Conservation (phyloP, 1,140 invertebrate species). For the Bombus cullumanus region DNA sequence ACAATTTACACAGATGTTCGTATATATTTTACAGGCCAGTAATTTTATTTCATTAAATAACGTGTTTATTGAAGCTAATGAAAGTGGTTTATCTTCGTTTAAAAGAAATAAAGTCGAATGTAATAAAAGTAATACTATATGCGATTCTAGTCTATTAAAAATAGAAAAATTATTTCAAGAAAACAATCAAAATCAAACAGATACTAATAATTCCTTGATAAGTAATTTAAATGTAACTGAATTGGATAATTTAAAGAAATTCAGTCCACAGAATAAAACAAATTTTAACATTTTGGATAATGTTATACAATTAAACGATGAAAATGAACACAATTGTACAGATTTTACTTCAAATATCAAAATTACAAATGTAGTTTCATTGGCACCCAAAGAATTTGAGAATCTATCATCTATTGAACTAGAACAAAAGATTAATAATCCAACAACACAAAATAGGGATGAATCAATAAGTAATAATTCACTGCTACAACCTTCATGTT, state of each 20-base stretch:
- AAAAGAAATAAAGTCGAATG: neutral
- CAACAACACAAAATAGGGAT: neutral
- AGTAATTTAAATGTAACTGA: neutral
- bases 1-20: constrained; percentile 1
- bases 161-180: neutral
- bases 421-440: neutral
- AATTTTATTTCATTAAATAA: neutral
- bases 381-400: constrained; percentile 65
- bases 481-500: neutral
- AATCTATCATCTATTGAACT: neutral
- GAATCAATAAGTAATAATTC: neutral
- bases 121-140: neutral
- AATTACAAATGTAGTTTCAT: constrained; percentile 71
- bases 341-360: constrained; percentile 63
- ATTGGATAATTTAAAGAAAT: neutral
- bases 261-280: neutral
- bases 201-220: neutral
- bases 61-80: constrained; percentile 26
- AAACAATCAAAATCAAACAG: constrained; percentile 6
- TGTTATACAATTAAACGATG: neutral
- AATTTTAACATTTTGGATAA: neutral
- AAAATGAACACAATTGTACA: neutral
- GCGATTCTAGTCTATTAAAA: neutral
- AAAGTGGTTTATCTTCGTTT: constrained; percentile 5
- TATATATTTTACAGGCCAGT: constrained; percentile 8